These are phyloP conservation scores for Tromatobia lineatoria DNA, from an alignment of 2,888 invertebrate genomes.

Conservation along the genomic window DNA sequence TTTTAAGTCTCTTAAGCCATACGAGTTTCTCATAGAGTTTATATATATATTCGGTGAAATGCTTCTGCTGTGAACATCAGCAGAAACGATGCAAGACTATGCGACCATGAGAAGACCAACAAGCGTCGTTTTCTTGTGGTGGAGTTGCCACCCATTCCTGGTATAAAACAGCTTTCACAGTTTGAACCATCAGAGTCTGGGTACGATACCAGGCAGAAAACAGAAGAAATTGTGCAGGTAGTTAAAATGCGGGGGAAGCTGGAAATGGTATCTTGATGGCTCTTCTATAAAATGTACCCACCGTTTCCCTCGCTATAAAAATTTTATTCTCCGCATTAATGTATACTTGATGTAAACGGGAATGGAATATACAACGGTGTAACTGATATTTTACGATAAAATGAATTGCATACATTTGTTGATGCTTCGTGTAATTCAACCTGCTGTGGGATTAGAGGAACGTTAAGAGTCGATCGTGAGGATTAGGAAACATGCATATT, in stretches of 20 bases:
- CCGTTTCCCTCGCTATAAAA: not conserved
- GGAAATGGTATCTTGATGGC: not conserved
- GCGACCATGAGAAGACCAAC: not conserved
- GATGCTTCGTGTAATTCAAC: too few relatives aligned
- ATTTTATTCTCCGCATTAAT: too few relatives aligned
- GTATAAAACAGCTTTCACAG: conserved; percentile 18
- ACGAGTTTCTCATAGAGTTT: conserved; percentile 16
- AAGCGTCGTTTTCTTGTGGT: conserved; percentile 9
- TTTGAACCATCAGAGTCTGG: not conserved
- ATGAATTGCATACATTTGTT: too few relatives aligned
- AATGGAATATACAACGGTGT: too few relatives aligned
- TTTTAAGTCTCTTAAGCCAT: conserved; percentile 59
- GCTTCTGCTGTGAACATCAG: conserved; percentile 27
- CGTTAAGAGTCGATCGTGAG: too few relatives aligned
- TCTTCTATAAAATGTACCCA: not conserved
- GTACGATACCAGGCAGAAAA: not conserved
- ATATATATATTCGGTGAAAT: not conserved
- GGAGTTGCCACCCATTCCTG: not conserved
- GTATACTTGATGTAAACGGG: too few relatives aligned
- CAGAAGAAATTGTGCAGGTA: not conserved
- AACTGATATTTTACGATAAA: too few relatives aligned
- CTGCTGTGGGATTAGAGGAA: too few relatives aligned
- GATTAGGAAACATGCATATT: too few relatives aligned
- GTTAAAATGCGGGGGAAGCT: not conserved
- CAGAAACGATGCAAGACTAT: conserved; percentile 4